These are phyloP conservation scores for Anastrepha obliqua DNA, from an alignment of 1,140 invertebrate genomes.

Conservation along the genomic window DNA sequence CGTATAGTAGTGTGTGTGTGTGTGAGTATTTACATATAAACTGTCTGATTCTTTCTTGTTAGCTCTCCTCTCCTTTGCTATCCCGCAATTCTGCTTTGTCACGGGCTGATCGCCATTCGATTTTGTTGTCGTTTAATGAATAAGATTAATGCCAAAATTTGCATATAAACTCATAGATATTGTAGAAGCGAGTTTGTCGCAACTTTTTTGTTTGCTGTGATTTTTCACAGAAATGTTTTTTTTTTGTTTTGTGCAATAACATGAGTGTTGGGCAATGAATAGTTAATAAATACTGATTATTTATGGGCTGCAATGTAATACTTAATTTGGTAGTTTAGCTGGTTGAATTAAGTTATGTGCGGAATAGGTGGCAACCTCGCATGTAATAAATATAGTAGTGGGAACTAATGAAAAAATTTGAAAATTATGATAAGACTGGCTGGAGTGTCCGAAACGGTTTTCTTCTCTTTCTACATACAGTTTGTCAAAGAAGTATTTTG, in stretches of 20 bases:
- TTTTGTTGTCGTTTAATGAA: constrained; percentile 53
- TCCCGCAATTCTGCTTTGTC: not conserved
- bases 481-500: no score
- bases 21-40: not conserved
- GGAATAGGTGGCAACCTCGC: no score
- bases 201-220: not conserved
- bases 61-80: not conserved
- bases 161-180: constrained; percentile 70
- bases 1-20: not conserved
- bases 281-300: not conserved
- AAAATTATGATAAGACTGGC: no score
- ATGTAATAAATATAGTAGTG: no score
- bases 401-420: no score
- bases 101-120: not conserved
- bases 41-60: constrained; percentile 12
- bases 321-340: constrained; percentile 18
- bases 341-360: not conserved
- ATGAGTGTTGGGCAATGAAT: not conserved
- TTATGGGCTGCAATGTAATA: constrained; percentile 11
- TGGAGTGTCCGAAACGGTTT: no score
- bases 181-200: constrained; percentile 54
- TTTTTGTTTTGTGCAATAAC: not conserved
- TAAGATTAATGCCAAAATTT: constrained; percentile 73
- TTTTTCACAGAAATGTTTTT: not conserved
- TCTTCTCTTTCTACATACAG: no score